Evolutionary conservation across 2,888 invertebrate genomes (phyloP).

Genomic region (Ypsolopha scabrella): DNA sequence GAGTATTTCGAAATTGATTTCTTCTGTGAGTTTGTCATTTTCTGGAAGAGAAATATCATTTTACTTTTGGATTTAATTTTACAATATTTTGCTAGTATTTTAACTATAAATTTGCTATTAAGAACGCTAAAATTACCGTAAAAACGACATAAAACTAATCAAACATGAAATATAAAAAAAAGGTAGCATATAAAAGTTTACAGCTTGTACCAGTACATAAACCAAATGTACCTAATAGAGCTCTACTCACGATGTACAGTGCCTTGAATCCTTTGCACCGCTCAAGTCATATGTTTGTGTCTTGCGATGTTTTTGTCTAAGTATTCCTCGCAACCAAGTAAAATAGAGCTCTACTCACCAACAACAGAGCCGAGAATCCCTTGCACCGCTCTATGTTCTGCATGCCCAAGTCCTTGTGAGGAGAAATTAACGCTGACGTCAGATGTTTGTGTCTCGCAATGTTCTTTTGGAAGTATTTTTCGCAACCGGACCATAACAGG

Average conservation of each 20-base stretch:
- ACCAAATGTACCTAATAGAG: too few species aligned
- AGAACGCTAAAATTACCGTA: too few species aligned
- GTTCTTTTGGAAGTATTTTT: constrained; percentile 80
- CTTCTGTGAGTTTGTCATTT: constrained; percentile 76
- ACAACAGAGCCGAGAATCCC: constrained; percentile 85
- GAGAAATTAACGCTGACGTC: constrained; percentile 71
- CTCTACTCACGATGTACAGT: too few species aligned
- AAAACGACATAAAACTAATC: too few species aligned
- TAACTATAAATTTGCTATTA: too few species aligned
- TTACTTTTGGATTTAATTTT: neutral
- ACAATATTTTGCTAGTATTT: neutral
- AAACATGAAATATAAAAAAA: too few species aligned
- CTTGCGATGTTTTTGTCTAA: too few species aligned
- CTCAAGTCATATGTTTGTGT: too few species aligned
- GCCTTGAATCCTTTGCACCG: too few species aligned
- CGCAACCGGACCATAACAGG: constrained; percentile 78
- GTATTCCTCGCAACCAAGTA: too few species aligned
- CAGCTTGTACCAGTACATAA: too few species aligned
- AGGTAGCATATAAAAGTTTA: too few species aligned
- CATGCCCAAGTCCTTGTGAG: constrained; percentile 83
- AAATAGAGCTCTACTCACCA: constrained; percentile 54
- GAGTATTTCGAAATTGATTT: constrained; percentile 69
- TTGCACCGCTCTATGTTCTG: constrained; percentile 87
- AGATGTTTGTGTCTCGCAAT: constrained; percentile 77
- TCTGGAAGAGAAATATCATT: constrained; percentile 41